A percentile compares a stretch with the other conserved stretches of the same genome.
phyloP scores from a whole-genome alignment of 2,888 invertebrate species.

The Heliconius ethilla region DNA sequence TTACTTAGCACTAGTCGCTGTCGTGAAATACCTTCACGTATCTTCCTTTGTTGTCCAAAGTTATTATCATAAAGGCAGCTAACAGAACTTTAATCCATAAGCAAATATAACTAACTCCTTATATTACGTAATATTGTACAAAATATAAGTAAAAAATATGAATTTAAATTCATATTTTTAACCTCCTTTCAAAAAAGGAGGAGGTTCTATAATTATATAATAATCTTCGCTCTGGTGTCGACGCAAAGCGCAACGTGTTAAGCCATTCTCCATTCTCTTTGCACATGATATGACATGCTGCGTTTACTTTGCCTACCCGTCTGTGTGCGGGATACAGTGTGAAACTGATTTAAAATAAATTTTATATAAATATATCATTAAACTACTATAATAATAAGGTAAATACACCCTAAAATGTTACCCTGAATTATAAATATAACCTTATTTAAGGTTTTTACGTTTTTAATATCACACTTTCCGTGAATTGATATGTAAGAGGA shows the following conservation, averaged over 20 bases:
- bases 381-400: background rate
- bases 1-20: conserved; percentile 27
- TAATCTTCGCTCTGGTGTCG: too few species aligned
- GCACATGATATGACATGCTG: too few species aligned
- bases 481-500: conserved; percentile 36
- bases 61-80: conserved; percentile 52
- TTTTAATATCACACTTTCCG: conserved; percentile 28
- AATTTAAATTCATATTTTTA: background rate
- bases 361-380: too few species aligned
- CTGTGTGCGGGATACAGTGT: too few species aligned
- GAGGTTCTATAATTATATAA: too few species aligned
- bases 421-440: background rate
- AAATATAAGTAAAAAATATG: background rate
- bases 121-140: conserved; percentile 1
- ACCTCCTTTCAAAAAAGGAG: too few species aligned
- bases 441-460: background rate
- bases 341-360: background rate
- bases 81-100: conserved; percentile 52
- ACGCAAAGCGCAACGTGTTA: too few species aligned
- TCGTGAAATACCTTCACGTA: conserved; percentile 43
- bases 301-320: too few species aligned
- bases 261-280: too few species aligned
- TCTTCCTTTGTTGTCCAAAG: conserved; percentile 51
- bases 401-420: background rate
- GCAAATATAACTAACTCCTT: conserved; percentile 28